Evolutionary conservation across 2,113 vertebrate genomes (phyloP).

Genomic region (Lates calcarifer): DNA sequence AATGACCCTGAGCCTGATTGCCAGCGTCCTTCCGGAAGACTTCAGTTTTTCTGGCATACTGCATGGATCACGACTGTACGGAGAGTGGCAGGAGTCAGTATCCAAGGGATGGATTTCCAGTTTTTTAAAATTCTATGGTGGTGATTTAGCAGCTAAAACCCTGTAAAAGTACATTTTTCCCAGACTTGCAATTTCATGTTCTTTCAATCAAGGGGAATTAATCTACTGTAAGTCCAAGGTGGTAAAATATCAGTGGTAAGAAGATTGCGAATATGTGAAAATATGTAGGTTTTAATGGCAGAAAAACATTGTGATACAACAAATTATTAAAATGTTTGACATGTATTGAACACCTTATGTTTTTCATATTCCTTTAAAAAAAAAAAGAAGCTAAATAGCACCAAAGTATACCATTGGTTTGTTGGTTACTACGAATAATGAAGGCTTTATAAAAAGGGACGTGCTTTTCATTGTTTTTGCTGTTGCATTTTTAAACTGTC

Average conservation of each 20-base stretch:
- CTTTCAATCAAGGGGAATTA: no score
- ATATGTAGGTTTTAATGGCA: not conserved
- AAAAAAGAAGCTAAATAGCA: no score
- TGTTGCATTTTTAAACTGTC: not conserved
- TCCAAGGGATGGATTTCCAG: not conserved
- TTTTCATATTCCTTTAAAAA: not conserved
- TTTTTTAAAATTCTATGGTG: not conserved
- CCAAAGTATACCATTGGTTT: no score
- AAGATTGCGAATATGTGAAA: not conserved
- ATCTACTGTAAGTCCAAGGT: not conserved
- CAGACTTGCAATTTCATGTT: no score
- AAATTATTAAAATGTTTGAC: not conserved
- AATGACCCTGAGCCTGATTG: slow-evolving; percentile 66
- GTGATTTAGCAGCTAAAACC: slow-evolving; percentile 1
- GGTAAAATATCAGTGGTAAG: not conserved
- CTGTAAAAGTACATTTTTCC: no score
- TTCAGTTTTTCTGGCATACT: slow-evolving; percentile 40
- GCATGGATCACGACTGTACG: slow-evolving; percentile 14
- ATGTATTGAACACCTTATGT: not conserved
- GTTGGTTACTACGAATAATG: no score
- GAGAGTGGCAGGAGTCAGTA: slow-evolving; percentile 16
- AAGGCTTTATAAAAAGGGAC: no score
- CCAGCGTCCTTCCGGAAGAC: slow-evolving; percentile 54
- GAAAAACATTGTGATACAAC: not conserved
- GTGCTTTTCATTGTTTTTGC: no score